phyloP scores from a whole-genome alignment of 2,113 vertebrate genomes.

The Empidonax alnorum region DNA sequence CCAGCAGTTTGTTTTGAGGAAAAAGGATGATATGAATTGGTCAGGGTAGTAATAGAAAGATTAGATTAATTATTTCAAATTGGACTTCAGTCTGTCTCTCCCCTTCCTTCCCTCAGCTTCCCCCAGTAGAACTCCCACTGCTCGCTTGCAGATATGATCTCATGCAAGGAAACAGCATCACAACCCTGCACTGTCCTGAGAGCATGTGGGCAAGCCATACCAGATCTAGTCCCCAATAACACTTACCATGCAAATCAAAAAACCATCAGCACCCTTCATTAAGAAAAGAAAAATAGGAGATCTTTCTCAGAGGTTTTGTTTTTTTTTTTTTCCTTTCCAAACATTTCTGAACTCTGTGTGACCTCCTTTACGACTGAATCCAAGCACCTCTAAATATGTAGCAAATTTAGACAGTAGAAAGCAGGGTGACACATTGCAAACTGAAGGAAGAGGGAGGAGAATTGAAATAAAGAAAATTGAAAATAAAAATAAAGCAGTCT shows the following conservation, averaged over 20 bases:
- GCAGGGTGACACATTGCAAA: slow-evolving; percentile 13
- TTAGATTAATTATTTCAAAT: slow-evolving; percentile 10
- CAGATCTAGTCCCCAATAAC: neutral
- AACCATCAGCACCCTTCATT: neutral
- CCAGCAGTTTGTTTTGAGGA: slow-evolving; percentile 26
- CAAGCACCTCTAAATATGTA: slow-evolving; percentile 61
- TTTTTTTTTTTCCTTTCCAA: slow-evolving; percentile 66
- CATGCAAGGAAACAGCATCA: neutral
- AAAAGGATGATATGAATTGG: neutral
- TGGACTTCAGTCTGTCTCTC: neutral
- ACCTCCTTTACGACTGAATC: slow-evolving; percentile 73
- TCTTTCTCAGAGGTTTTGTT: slow-evolving; percentile 39
- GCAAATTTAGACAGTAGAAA: slow-evolving; percentile 40
- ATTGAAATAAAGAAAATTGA: slow-evolving; percentile 40
- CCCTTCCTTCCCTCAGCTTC: neutral
- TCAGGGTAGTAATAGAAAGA: neutral
- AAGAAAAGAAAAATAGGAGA: slow-evolving; percentile 15
- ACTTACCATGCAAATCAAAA: slow-evolving; percentile 14
- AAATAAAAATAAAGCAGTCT: slow-evolving; percentile 41
- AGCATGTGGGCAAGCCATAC: neutral
- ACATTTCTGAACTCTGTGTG: slow-evolving; percentile 79
- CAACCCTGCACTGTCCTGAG: neutral
- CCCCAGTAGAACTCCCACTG: neutral
- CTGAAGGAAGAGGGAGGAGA: slow-evolving; percentile 28
- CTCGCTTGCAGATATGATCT: neutral